Base-by-base conservation (phyloP, 2,888 invertebrate species). In the Heteropelma amictum region DNA sequence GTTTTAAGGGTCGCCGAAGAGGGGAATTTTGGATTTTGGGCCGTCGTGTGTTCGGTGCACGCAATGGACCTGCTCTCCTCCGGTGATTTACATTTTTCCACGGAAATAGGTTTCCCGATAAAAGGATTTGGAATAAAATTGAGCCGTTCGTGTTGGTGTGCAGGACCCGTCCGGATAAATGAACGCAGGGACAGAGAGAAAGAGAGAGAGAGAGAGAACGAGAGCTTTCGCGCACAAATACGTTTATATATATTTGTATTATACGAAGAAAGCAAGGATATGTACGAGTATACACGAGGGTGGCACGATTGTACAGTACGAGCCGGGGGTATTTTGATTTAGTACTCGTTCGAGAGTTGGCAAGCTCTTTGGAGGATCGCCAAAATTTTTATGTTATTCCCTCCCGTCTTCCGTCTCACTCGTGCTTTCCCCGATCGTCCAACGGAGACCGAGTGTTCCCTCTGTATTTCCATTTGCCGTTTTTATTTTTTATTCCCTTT, bases 321-420 rank as follows among this genome's bases (percentile, higher is more conserved):
- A 69, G 61, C 71, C 63, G 68, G 76, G 81, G 79, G 81, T 84
- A 85, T 87, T 87, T 87, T 87, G 86, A 87, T 86, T 87, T 87
- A 87, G 84, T 85, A 84, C 84, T 84, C 86, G 86, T 87, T 86
- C 82, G 84, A 85, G 81, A 86, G 84, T 87, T 87, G 87, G 87
- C 87, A 87, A 84, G 86, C 85, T 83, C 84, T 81, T 87, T 87
- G 87, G 87, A 86, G 78, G 79, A 68, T 51, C 74, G 85, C 87
- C 87, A 87, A 85, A 83, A 84, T 85, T 87, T 86, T 86, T 84
- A 84, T 82, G 83, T 85, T 84, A 84, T 85, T 85, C 83, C 76
- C 78, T 72, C 75, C 79, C 74, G 76, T 58, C 68, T 58, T 61
- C 76, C 64, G 64, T 73, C 76, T 65, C 73, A 71, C 53, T 76